phyloP scores from a whole-genome alignment of 2,797 vertebrate genomes.

The Leuciscus waleckii region DNA sequence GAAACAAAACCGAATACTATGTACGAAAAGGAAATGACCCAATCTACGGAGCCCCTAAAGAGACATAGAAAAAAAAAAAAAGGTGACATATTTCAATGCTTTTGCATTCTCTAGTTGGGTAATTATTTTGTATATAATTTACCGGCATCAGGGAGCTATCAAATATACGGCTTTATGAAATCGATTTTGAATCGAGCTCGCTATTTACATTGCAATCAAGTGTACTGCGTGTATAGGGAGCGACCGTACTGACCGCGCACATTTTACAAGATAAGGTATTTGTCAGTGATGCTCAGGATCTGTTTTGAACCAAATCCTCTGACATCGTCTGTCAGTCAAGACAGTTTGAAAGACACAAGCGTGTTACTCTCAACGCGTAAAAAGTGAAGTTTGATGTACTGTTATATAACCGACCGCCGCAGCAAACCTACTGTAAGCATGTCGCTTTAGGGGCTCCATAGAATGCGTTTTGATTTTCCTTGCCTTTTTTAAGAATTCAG shows the following conservation, averaged over 20 bases:
- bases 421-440: background rate
- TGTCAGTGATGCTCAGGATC: background rate
- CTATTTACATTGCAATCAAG: background rate
- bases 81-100: background rate
- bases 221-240: background rate
- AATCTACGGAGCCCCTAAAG: background rate
- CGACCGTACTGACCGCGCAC: background rate
- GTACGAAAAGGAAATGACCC: background rate
- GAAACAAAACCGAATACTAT: background rate
- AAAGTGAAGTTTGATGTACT: background rate
- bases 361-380: background rate
- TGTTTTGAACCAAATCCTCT: too few species aligned
- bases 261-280: background rate
- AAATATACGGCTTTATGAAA: background rate
- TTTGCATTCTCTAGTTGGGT: background rate
- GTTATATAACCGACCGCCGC: background rate
- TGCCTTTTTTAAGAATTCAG: background rate
- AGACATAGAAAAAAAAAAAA: background rate
- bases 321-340: background rate
- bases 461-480: background rate
- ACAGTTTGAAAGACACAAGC: too few species aligned
- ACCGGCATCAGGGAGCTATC: background rate
- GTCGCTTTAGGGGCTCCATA: background rate
- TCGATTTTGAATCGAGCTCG: background rate
- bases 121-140: background rate